These are phyloP conservation scores for Eptesicus fuscus DNA, from an alignment of 2,113 vertebrate species.

Conservation along the genomic window DNA sequence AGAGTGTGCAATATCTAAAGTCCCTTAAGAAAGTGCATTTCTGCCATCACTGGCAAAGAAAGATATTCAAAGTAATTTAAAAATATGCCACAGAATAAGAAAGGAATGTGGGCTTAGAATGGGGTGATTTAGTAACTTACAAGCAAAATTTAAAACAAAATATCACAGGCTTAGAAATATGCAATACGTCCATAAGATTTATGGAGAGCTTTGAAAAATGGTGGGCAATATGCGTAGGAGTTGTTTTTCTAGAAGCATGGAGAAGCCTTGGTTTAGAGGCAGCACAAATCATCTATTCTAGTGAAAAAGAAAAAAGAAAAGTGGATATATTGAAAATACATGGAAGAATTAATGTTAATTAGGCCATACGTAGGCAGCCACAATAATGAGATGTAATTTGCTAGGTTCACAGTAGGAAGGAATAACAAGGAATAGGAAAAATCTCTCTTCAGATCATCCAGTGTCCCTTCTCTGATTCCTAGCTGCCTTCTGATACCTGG, in stretches of 20 bases:
- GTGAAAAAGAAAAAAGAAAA: neutral
- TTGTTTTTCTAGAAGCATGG: neutral
- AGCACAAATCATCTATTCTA: neutral
- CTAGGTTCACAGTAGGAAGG: neutral
- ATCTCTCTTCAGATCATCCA: neutral
- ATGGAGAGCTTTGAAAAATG: neutral
- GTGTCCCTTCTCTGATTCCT: neutral
- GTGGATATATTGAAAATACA: conserved; percentile 21
- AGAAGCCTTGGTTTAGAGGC: neutral
- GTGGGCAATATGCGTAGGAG: neutral
- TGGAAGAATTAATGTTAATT: conserved; percentile 41
- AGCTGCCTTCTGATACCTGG: neutral
- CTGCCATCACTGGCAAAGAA: neutral
- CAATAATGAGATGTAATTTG: neutral
- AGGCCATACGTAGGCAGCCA: neutral
- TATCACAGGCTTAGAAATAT: neutral
- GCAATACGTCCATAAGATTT: neutral
- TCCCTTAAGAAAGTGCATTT: neutral
- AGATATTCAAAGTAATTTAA: conserved; percentile 4
- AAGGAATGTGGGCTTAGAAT: neutral
- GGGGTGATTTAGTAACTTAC: neutral
- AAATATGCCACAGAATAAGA: neutral
- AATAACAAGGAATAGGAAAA: neutral
- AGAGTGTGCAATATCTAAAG: neutral
- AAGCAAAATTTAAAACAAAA: conserved; percentile 14